These are phyloP conservation scores for Semnornis frantzii DNA, from an alignment of 2,113 vertebrate species.

Conservation along the genomic window DNA sequence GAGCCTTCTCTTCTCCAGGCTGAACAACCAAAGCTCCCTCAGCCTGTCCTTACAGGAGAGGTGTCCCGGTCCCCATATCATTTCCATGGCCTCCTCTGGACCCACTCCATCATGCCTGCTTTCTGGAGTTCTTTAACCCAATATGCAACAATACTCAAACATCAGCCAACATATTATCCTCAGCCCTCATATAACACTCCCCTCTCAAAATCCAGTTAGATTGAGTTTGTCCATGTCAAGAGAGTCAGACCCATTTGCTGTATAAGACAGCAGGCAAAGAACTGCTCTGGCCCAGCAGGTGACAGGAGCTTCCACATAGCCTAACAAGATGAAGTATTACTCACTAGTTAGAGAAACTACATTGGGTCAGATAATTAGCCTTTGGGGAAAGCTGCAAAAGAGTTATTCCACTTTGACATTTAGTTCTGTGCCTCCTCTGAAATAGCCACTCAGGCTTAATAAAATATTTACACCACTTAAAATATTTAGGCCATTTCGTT, in stretches of 20 bases:
- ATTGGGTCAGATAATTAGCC: neutral
- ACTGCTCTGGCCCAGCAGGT: neutral
- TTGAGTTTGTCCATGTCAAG: neutral
- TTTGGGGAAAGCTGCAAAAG: neutral
- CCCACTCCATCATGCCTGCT: neutral
- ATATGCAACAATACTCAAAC: neutral
- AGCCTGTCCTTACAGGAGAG: no score
- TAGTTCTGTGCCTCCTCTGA: neutral
- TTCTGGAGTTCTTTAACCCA: neutral
- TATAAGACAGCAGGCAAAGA: neutral
- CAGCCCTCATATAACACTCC: neutral
- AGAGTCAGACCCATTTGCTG: neutral
- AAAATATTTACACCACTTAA: conserved; percentile 49
- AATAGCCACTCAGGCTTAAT: conserved; percentile 5
- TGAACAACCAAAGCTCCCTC: no score
- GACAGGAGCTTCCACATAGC: neutral
- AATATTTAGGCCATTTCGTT: neutral
- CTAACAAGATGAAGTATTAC: neutral
- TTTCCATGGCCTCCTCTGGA: no score
- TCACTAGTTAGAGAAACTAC: neutral
- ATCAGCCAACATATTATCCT: neutral
- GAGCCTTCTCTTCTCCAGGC: no score
- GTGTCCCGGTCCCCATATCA: neutral
- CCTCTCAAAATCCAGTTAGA: neutral
- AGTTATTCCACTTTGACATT: neutral